phyloP scores from a whole-genome alignment of 2,888 invertebrate species.

The Watsonalla cultraria region DNA sequence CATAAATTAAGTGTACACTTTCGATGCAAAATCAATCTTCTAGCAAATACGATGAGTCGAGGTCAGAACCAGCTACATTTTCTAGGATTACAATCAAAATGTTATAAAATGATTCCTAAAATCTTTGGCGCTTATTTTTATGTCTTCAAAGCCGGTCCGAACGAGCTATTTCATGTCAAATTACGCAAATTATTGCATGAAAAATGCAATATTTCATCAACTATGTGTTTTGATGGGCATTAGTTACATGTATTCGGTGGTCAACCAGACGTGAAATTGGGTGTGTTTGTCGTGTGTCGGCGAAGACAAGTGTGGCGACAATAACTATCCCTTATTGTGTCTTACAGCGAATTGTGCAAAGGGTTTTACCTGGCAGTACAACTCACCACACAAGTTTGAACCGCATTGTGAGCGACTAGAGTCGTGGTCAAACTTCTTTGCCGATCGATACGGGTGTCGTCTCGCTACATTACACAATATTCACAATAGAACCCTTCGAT shows the following conservation, averaged over 20 bases:
- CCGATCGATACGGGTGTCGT: conserved; percentile 49
- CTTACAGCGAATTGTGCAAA: conserved; percentile 73
- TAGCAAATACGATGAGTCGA: too few species aligned
- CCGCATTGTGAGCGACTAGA: conserved; percentile 15
- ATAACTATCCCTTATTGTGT: conserved; percentile 52
- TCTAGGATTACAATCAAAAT: too few species aligned
- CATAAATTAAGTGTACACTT: too few species aligned
- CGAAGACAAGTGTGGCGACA: conserved; percentile 68
- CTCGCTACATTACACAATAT: conserved; percentile 75
- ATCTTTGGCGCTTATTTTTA: background rate
- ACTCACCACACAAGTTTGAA: conserved; percentile 28
- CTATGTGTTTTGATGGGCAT: conserved; percentile 58
- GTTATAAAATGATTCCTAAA: too few species aligned
- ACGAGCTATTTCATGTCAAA: conserved; percentile 58
- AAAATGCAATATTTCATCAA: conserved; percentile 45
- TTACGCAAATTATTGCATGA: conserved; percentile 30
- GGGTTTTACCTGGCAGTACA: conserved; percentile 70
- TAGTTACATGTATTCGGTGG: conserved; percentile 63
- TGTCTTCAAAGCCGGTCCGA: background rate
- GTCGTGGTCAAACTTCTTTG: conserved; percentile 37
- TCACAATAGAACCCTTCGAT: conserved; percentile 70
- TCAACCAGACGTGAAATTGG: conserved; percentile 72
- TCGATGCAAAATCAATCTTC: too few species aligned
- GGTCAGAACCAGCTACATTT: too few species aligned
- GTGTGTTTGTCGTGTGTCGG: conserved; percentile 55